Conservation (phyloP, 2,113 vertebrate species). For the Thermophis baileyi region DNA sequence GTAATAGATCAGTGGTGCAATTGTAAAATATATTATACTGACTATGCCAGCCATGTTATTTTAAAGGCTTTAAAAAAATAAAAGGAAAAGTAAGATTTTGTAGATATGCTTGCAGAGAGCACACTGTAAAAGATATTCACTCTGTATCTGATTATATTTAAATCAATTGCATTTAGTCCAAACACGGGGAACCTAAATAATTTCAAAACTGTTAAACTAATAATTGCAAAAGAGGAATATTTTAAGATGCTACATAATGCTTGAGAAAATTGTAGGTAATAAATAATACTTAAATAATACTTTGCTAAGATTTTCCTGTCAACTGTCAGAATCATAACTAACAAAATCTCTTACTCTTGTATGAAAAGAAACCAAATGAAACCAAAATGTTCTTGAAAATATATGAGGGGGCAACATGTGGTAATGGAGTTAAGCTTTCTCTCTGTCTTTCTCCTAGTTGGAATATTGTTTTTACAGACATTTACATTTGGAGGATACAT, state of each 20-base stretch:
- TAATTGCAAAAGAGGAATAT: neutral
- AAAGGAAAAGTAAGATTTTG: neutral
- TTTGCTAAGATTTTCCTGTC: neutral
- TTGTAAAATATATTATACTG: conserved; percentile 8
- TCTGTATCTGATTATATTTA: neutral
- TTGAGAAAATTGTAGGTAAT: neutral
- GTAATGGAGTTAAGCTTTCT: conserved; percentile 20
- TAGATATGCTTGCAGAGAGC: neutral
- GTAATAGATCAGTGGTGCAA: conserved; percentile 25
- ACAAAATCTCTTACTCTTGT: conserved; percentile 20
- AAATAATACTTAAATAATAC: neutral
- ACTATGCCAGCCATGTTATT: neutral
- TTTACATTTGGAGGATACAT: conserved; percentile 38
- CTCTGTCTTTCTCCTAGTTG: conserved; percentile 15
- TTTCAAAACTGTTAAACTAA: neutral
- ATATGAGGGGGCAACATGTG: conserved; percentile 24
- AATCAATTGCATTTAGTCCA: neutral
- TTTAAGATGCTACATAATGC: neutral
- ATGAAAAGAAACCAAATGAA: conserved; percentile 4
- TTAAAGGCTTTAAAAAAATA: neutral
- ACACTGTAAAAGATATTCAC: neutral
- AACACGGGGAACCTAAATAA: neutral
- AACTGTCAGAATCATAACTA: rapidly evolving
- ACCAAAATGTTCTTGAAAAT: conserved; percentile 43
- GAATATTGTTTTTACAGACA: conserved; percentile 35